Evolutionary conservation across 2,797 vertebrate species (phyloP).

Genomic region (Phaenicophaeus curvirostris): DNA sequence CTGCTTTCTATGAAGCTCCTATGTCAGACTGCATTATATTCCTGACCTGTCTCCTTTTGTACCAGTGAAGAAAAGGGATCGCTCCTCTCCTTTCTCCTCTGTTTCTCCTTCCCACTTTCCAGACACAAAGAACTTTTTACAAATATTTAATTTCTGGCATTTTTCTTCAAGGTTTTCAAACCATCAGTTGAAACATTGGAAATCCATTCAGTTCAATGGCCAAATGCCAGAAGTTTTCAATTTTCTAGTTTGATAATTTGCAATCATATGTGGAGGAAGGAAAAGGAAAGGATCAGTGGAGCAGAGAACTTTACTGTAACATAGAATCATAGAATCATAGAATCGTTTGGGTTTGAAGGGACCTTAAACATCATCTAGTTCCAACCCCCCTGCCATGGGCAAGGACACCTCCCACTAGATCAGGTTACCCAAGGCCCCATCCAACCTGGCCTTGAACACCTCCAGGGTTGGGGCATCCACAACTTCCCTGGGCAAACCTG

Average conservation of each 20-base stretch:
- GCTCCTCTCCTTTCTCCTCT: neutral
- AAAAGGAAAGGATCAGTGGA: neutral
- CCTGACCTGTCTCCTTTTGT: neutral
- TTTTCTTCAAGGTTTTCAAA: neutral
- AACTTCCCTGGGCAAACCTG: too few relatives aligned
- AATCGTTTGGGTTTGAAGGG: too few relatives aligned
- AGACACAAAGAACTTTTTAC: neutral
- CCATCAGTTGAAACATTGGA: neutral
- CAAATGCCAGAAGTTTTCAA: neutral
- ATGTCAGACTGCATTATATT: fast-evolving
- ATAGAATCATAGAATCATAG: too few relatives aligned
- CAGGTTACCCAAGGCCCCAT: too few relatives aligned
- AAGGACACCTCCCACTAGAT: too few relatives aligned
- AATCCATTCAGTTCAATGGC: neutral
- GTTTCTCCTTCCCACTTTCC: neutral
- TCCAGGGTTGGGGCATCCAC: too few relatives aligned
- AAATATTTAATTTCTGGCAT: neutral
- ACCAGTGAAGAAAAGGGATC: neutral
- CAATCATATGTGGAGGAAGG: neutral
- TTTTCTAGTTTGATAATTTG: neutral
- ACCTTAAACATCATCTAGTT: too few relatives aligned
- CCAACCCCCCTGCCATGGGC: too few relatives aligned
- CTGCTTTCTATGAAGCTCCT: neutral
- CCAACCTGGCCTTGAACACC: too few relatives aligned
- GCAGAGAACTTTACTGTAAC: neutral